Conservation (phyloP, 2,888 invertebrate genomes). For the Andrena flavipes region DNA sequence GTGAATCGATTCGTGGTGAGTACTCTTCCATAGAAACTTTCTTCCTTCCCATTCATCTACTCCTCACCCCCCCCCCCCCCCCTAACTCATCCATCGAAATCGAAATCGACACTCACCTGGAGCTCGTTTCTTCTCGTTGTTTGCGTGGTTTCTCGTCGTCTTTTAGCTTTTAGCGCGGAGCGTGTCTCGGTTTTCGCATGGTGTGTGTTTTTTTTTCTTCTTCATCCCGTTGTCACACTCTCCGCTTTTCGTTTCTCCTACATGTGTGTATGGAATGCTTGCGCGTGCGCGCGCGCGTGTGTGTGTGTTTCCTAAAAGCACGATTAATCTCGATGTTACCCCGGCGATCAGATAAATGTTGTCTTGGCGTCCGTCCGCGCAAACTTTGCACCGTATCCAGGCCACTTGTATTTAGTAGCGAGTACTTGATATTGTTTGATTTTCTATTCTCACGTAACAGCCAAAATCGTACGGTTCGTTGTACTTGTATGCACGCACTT, state of each 20-base stretch:
- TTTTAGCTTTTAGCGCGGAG: constrained; percentile 11
- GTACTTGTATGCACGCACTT: constrained; percentile 44
- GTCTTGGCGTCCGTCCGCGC: constrained; percentile 3
- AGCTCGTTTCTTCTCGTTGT: background rate
- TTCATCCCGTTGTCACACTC: constrained; percentile 10
- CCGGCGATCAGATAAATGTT: constrained; percentile 21
- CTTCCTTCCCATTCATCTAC: constrained; percentile 8
- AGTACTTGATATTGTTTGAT: constrained; percentile 15
- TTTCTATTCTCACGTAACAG: constrained; percentile 3
- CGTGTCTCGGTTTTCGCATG: constrained; percentile 53
- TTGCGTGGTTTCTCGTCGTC: constrained; percentile 9
- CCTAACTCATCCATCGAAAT: background rate
- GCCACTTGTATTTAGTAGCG: constrained; percentile 18
- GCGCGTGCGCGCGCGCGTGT: background rate
- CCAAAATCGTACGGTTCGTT: constrained; percentile 11
- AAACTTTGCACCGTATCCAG: constrained; percentile 23
- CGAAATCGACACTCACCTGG: constrained; percentile 8
- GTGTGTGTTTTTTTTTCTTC: constrained; percentile 41
- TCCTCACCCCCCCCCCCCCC: background rate
- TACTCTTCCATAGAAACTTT: constrained; percentile 71
- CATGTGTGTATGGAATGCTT: background rate
- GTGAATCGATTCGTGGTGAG: constrained; percentile 97
- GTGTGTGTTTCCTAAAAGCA: constrained; percentile 35
- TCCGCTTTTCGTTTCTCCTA: constrained; percentile 7
- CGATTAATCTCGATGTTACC: constrained; percentile 32